These are phyloP conservation scores for Nyctalus aviator DNA, from an alignment of 2,797 vertebrate species.

Conservation along the genomic window DNA sequence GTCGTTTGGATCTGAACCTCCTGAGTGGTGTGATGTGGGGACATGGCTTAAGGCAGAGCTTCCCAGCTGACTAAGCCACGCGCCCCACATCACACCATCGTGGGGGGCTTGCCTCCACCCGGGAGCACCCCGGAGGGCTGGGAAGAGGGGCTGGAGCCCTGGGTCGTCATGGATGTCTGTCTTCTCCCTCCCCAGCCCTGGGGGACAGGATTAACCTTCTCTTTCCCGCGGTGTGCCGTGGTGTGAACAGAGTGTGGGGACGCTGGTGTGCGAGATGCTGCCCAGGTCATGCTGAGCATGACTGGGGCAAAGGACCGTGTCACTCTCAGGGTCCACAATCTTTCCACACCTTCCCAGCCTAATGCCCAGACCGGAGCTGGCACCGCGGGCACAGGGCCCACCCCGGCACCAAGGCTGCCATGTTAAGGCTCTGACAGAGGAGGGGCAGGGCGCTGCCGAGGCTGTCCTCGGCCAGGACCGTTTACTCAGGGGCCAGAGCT, in stretches of 20 bases:
- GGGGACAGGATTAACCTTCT: not conserved
- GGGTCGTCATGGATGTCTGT: not conserved
- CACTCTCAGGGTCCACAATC: not conserved
- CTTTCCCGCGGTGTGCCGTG: not conserved
- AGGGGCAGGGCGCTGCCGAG: not conserved
- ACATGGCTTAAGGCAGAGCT: not conserved
- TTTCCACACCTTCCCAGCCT: not conserved
- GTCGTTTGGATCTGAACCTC: not conserved
- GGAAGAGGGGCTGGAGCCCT: not conserved
- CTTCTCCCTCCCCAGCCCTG: rapidly evolving
- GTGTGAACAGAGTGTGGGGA: not conserved
- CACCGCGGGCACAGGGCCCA: not conserved
- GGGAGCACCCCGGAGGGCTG: not conserved
- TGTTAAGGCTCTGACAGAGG: not conserved
- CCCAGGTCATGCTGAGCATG: too few species aligned
- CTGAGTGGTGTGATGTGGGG: rapidly evolving
- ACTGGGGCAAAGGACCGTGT: not conserved
- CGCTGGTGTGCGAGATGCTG: not conserved
- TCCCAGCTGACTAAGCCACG: not conserved
- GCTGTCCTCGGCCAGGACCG: not conserved
- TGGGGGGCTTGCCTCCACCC: not conserved
- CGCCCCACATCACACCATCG: not conserved
- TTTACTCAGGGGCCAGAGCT: not conserved
- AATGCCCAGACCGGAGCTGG: not conserved
- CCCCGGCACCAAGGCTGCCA: not conserved